Percentiles rank a stretch among this genome's conserved stretches.
Evolutionary conservation across 2,888 invertebrate genomes (phyloP).

Genomic region (Lasioglossum morio): DNA sequence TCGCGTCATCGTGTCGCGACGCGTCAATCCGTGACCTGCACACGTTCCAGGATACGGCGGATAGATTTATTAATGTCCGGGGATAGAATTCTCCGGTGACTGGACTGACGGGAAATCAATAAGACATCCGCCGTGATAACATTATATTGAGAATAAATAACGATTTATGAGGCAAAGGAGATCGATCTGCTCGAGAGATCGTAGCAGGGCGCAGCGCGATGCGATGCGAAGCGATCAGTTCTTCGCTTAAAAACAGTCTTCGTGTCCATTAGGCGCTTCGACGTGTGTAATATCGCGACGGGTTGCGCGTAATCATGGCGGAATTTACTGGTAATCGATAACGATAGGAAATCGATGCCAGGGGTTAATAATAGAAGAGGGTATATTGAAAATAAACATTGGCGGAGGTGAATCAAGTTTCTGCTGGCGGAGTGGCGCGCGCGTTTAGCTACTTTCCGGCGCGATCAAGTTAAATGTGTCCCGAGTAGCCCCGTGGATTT

Average conservation of each 20-base stretch:
- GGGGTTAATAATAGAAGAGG: slow-evolving; percentile 51
- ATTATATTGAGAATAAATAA: slow-evolving; percentile 65
- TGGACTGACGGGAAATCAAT: slow-evolving; percentile 64
- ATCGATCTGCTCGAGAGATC: background rate
- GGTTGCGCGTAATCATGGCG: slow-evolving; percentile 14
- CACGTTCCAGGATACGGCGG: slow-evolving; percentile 58
- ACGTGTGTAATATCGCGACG: background rate
- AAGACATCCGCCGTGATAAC: slow-evolving; percentile 58
- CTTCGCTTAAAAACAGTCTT: slow-evolving; percentile 16
- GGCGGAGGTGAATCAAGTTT: slow-evolving; percentile 52
- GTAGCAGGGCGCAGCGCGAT: background rate
- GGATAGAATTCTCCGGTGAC: slow-evolving; percentile 61
- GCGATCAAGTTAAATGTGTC: slow-evolving; percentile 21
- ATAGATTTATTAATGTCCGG: slow-evolving; percentile 71
- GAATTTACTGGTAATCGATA: slow-evolving; percentile 47
- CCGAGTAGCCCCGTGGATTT: slow-evolving; percentile 8
- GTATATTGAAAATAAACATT: slow-evolving; percentile 61
- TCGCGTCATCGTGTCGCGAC: slow-evolving; percentile 46
- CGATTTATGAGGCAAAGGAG: slow-evolving; percentile 24
- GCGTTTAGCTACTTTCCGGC: background rate
- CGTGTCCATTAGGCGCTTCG: slow-evolving; percentile 2
- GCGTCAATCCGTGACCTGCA: slow-evolving; percentile 70
- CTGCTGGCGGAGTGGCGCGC: slow-evolving; percentile 1
- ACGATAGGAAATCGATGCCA: slow-evolving; percentile 57
- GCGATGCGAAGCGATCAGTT: background rate